phyloP scores from a whole-genome alignment of 2,888 invertebrate genomes.

The Drosophila greeni region DNA sequence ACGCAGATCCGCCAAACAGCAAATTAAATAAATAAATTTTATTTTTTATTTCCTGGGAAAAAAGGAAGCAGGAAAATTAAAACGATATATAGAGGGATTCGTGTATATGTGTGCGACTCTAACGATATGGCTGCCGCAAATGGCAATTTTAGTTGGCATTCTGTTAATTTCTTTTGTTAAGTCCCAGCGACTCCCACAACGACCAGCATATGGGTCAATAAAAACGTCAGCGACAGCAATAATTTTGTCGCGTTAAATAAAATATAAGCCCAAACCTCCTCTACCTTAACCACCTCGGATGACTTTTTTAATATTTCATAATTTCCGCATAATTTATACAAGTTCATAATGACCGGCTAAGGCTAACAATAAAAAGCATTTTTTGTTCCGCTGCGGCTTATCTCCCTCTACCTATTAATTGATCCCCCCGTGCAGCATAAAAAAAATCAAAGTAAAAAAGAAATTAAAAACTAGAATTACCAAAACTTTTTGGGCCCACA shows the following conservation, averaged over 20 bases:
- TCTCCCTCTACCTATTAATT: conserved; percentile 52
- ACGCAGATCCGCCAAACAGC: conserved; percentile 51
- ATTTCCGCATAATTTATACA: conserved; percentile 47
- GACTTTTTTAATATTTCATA: conserved; percentile 59
- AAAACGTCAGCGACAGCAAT: conserved; percentile 65
- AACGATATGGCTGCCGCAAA: conserved; percentile 52
- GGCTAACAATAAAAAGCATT: conserved; percentile 32
- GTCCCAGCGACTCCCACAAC: neutral
- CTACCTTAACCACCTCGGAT: conserved; percentile 28
- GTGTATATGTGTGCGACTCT: conserved; percentile 25
- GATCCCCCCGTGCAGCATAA: conserved; percentile 21
- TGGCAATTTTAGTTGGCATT: conserved; percentile 55
- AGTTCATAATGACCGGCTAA: conserved; percentile 24
- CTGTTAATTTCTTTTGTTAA: conserved; percentile 38
- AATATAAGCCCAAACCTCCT: conserved; percentile 38
- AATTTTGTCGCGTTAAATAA: conserved; percentile 55
- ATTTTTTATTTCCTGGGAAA: conserved; percentile 45
- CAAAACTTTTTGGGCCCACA: conserved; percentile 48
- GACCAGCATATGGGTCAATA: conserved; percentile 54
- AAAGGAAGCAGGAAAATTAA: conserved; percentile 26
- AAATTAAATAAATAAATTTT: conserved; percentile 67
- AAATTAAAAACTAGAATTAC: conserved; percentile 36
- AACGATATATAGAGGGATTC: conserved; percentile 33
- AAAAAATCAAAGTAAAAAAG: neutral
- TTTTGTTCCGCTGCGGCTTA: conserved; percentile 49